Base-by-base conservation (phyloP, 2,888 invertebrate species). In the Phorcus lineatus region DNA sequence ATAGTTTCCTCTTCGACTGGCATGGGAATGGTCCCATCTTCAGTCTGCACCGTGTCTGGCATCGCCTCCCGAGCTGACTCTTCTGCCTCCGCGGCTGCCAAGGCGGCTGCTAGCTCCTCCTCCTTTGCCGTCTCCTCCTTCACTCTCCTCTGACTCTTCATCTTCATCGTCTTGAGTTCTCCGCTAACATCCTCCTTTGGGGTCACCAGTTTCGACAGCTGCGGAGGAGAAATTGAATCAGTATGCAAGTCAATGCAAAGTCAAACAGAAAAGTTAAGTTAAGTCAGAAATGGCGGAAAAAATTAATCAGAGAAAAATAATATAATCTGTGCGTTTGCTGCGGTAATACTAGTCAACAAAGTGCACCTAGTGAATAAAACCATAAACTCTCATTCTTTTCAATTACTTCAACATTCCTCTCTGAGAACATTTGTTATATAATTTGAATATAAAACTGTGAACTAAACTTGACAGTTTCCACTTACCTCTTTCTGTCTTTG, bases 161-260 rank as follows among this genome's bases (percentile, higher is more conserved):
- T 85, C 78, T 90, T 90, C 6, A 88, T 87, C 17, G 87, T 88
- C 54, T 88, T 86, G 74, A 91, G 81, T 81, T 91, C 88, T 40
- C 86, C 82, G 7, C 87, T 86, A 40, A 90, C 79, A 85, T 90
- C 90, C 82, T 90, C 90, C 85, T 90, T 88, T n/a, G 89, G 90
- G 0, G 90, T 88, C 47, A 81, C 86, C 7, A 90, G 84, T 75
- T 89, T 84, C 3, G 90, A 89, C 28, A 91, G 80, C 91, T 91
- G 78, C 4, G 81, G 47, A 47, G 47, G 13, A 47, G 47, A 47
- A 47, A 13, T 36, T 6, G 47, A 47, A 13, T 11, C 11, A 47
- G 47, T 9, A 11, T 1, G 4, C 11, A 13, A 47, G 11, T 47
- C 47, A 11, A 47, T 47, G 47, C 1, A 13, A 47, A 47, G 13